A percentile compares a stretch with the other conserved stretches of the same genome.
Evolutionary conservation across 2,797 vertebrate species (phyloP).

Genomic region (Betta splendens): DNA sequence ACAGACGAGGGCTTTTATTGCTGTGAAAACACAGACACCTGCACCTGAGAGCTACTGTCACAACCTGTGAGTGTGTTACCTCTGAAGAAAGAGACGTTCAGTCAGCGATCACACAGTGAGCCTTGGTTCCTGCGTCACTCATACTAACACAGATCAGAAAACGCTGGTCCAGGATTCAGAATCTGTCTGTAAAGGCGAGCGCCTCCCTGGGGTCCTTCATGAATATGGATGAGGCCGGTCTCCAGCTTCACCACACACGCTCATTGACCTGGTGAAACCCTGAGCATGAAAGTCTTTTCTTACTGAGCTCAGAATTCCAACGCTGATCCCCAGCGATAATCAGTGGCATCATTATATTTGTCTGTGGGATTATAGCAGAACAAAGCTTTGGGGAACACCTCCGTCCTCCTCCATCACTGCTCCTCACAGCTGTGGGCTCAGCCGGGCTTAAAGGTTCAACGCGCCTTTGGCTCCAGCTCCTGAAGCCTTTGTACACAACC

Average conservation of each 20-base stretch:
- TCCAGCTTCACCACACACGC: too few species aligned
- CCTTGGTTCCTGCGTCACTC: too few species aligned
- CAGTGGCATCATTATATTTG: constrained; percentile 40
- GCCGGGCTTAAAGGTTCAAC: constrained; percentile 54
- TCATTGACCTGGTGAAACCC: too few species aligned
- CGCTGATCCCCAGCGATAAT: constrained; percentile 15
- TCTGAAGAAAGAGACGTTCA: too few species aligned
- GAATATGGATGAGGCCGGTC: too few species aligned
- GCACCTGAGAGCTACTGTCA: constrained; percentile 37
- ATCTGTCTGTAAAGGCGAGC: too few species aligned
- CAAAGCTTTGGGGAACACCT: constrained; percentile 48
- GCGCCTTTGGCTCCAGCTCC: constrained; percentile 50
- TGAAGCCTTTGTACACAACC: constrained; percentile 56
- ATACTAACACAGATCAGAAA: too few species aligned
- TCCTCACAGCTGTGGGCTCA: constrained; percentile 29
- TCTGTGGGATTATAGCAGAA: constrained; percentile 52
- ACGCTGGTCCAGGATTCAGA: too few species aligned
- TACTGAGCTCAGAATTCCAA: not conserved
- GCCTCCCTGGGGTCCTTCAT: too few species aligned
- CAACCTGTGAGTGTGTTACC: constrained; percentile 16
- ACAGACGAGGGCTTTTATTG: constrained; percentile 24
- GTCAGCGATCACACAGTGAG: too few species aligned
- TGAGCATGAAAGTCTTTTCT: not conserved
- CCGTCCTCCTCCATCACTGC: constrained; percentile 23
- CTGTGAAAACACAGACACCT: constrained; percentile 42